Base-by-base conservation (phyloP, 2,113 vertebrate genomes). In the Larimichthys polyactis region DNA sequence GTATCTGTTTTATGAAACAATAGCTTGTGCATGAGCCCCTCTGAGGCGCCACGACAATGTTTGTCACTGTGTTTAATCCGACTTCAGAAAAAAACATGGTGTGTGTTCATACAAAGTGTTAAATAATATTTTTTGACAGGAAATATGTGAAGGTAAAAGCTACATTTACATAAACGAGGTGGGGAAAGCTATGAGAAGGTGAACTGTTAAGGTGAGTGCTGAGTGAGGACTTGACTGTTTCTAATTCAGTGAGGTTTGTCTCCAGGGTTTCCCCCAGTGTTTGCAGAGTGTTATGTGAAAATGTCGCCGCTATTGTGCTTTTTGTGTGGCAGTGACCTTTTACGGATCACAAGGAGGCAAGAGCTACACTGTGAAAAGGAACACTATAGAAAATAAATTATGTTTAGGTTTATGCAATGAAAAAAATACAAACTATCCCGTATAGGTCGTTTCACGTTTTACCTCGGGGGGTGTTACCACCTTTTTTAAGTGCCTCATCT, bases 301-400 rank as follows among this genome's bases (percentile, higher is more conserved):
- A 92, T 90, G 88, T 89, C 51, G 76, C 82, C 24, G 54, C 82
- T 60, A 62, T 90, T 66, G 79, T 81, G 65, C 48, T 12, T 87
- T 89, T 91, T 88, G 71, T 90, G 78, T 69, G 69, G 79, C 75
- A 8, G 85, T 92, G 92, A 93, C 90, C 91, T 93, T 92, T 92
- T 75, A 85, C 71, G 59, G 87, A 90, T 88, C 80, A 73, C 78
- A 75, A 84, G 72, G 75, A 86, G 84, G 75, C 65, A 62, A 70
- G 79, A 88, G 79, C 74, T 66, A 57, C 76, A 4, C 71, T 66
- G 73, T 27, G 68, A 72, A 81, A 78, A 78, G 87, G 75, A 82
- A 76, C 54, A 71, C 71, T 71, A 66, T 43, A 80, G 70, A 44
- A 86, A 79, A 84, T 69, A 66, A 70, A 87, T 84, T 52, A 79